These are phyloP conservation scores for Dasyprocta punctata DNA, from an alignment of 2,113 vertebrate genomes.

Conservation along the genomic window DNA sequence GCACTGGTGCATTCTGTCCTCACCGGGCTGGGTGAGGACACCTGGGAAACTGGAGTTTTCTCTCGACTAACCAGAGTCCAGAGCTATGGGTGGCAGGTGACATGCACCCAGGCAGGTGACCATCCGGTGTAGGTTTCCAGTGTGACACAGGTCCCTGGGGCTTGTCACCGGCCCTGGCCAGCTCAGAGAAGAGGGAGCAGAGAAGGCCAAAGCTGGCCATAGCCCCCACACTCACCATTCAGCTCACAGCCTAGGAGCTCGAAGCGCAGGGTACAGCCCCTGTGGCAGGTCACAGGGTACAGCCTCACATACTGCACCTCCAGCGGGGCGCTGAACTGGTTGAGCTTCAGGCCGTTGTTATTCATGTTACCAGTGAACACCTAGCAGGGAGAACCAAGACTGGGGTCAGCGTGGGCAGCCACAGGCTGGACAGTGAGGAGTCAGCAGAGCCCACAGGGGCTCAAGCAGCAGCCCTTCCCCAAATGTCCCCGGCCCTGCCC, in stretches of 20 bases:
- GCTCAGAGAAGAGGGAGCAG: neutral
- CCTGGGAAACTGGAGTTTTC: neutral
- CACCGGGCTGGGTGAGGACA: neutral
- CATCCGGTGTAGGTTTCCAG: fast-evolving
- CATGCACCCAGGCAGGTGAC: neutral
- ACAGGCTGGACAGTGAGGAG: neutral
- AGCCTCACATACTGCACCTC: constrained; percentile 93
- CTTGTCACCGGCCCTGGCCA: neutral
- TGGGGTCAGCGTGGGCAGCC: fast-evolving
- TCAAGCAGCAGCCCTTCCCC: neutral
- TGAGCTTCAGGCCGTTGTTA: constrained; percentile 89
- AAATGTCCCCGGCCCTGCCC: neutral
- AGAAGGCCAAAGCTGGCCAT: fast-evolving
- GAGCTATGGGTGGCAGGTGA: neutral
- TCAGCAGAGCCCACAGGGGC: neutral
- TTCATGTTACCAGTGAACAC: constrained; percentile 92
- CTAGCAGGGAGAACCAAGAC: constrained; percentile 80
- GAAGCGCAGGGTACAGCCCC: constrained; percentile 94
- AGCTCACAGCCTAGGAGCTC: constrained; percentile 97
- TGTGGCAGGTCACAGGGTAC: constrained; percentile 90
- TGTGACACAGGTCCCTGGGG: neutral
- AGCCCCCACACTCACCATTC: constrained; percentile 89
- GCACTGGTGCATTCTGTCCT: neutral
- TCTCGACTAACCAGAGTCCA: neutral
- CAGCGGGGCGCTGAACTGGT: constrained; percentile 91